phyloP scores from a whole-genome alignment of 2,888 invertebrate species.

The Papilio demoleus region DNA sequence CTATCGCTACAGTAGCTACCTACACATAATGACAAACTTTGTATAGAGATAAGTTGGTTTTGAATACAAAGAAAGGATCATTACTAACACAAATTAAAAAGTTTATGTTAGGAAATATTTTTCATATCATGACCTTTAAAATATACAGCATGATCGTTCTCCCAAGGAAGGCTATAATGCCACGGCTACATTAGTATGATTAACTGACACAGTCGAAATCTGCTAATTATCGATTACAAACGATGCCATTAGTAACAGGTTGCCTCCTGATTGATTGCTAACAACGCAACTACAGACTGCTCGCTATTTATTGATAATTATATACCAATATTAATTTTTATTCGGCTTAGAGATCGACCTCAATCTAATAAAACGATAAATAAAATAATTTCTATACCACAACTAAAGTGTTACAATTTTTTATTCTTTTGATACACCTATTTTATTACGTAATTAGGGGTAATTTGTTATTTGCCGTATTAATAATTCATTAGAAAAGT shows the following conservation, averaged over 20 bases:
- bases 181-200: conserved; percentile 52
- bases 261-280: conserved; percentile 52
- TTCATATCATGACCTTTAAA: not conserved
- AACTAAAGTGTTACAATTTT: not conserved
- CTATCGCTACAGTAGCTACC: not conserved
- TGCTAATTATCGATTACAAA: conserved; percentile 61
- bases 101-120: not conserved
- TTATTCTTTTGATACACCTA: conserved; percentile 14
- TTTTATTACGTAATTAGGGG: conserved; percentile 14
- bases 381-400: not conserved
- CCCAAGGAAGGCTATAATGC: conserved; percentile 37
- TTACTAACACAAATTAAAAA: not conserved
- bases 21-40: not conserved
- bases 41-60: not conserved
- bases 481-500: conserved; percentile 35
- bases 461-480: conserved; percentile 21
- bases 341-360: not conserved
- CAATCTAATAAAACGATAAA: not conserved
- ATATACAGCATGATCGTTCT: not conserved
- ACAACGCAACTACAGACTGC: conserved; percentile 15
- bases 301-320: not conserved
- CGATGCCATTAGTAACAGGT: conserved; percentile 57
- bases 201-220: conserved; percentile 55
- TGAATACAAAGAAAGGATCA: not conserved
- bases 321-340: not conserved